Base-by-base conservation (phyloP, 1,140 invertebrate genomes). In the Leptinotarsa defecta region DNA sequence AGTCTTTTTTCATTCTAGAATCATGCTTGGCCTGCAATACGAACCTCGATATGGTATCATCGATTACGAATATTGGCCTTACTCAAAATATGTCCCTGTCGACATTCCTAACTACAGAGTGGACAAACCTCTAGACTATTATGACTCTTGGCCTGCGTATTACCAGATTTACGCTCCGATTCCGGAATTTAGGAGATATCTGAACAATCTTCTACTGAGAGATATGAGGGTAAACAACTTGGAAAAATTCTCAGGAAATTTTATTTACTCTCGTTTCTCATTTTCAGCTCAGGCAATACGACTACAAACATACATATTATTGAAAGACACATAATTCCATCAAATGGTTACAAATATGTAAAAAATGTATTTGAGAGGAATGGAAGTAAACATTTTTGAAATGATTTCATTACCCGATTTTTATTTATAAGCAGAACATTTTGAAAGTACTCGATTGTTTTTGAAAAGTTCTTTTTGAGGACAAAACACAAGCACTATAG, bases 41-140 rank as follows among this genome's bases (percentile, higher is more conserved):
- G 70, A 73, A 63, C 76, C 76, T 13, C 63, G 63, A 69, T 48
- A 79, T 22, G 78, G 78, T 13, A 75, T 79, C 19, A 73, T 73
- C 24, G 78, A 77, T 20, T 57, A 15, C 52, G 67, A 74, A 48
- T 77, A 70, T 20, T 79, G 78, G 78, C 78, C 78, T 48, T 74
- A 61, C 13, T 79, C 78, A 48, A 77, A 79, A 68, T 79, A 79
- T 27, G 76, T 79, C 17, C 62, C 78, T 15, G 68, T 79, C 0
- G 78, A 79, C 70, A 77, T 79, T 52, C 78, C 78, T n/a, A 74
- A 77, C 48, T 79, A 79, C 49, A 76, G 48, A 76, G 63, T 79
- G 2, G 77, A 71, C 4, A 79, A 72, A 69, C 78, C 78, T 72
- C 34, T 71, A n/a, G 78, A 79, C 52, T 79, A 79, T 74, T 79